These are phyloP conservation scores for Eira barbara DNA, from an alignment of 2,113 vertebrate genomes.

Conservation along the genomic window DNA sequence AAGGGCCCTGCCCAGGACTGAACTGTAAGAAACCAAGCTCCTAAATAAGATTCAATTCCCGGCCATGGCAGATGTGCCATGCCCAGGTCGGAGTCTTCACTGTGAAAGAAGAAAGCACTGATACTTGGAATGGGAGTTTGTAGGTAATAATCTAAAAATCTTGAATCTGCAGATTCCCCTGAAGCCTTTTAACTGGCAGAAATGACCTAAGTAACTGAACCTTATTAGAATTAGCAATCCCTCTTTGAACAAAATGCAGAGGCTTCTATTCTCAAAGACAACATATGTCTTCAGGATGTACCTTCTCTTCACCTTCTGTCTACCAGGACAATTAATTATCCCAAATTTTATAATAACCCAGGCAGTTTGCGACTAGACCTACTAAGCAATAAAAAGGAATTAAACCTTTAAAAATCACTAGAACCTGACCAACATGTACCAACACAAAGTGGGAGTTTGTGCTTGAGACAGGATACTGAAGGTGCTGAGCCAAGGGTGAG, in stretches of 20 bases:
- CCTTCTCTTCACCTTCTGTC: neutral
- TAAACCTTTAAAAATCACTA: neutral
- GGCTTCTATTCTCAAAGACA: neutral
- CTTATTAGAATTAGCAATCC: neutral
- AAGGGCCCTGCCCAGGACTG: neutral
- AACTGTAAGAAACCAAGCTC: neutral
- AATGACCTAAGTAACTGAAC: neutral
- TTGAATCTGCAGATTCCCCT: neutral
- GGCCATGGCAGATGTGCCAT: neutral
- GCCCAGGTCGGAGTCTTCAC: neutral
- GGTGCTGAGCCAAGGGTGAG: neutral
- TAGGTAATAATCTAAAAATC: neutral
- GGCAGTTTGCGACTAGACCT: neutral
- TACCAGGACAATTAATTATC: neutral
- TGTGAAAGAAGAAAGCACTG: neutral
- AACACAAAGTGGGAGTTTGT: neutral
- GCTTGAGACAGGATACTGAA: neutral
- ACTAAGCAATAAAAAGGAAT: neutral
- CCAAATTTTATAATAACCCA: neutral
- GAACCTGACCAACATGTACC: neutral
- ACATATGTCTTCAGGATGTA: neutral
- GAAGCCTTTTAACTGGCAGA: neutral
- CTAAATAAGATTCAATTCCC: neutral
- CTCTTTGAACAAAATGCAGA: neutral
- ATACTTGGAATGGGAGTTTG: neutral